These are phyloP conservation scores for Protomyctophum bolini DNA, from an alignment of 2,113 vertebrate genomes.

Conservation along the genomic window DNA sequence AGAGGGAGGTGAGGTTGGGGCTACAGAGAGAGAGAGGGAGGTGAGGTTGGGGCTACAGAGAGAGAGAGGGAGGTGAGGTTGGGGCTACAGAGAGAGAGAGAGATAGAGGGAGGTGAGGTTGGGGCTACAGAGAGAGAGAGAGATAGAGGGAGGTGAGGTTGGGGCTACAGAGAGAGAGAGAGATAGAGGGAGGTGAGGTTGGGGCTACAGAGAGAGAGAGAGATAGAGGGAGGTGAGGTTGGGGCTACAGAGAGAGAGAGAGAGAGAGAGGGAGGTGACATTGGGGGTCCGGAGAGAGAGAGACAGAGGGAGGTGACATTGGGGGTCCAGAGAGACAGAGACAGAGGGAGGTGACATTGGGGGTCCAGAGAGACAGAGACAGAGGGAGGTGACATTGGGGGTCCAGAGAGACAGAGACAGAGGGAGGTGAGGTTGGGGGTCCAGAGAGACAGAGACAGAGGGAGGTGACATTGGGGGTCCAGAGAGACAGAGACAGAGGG, in stretches of 20 bases:
- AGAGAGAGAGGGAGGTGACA: background rate
- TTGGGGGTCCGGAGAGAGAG: no score
- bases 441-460: background rate
- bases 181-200: background rate
- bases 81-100: no score
- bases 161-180: slow-evolving; percentile 27
- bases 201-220: no score
- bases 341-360: background rate
- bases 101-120: background rate
- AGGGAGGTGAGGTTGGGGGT: no score
- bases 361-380: background rate
- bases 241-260: slow-evolving; percentile 51
- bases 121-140: background rate
- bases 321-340: no score
- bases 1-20: no score
- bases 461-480: no score
- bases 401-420: background rate
- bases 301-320: no score
- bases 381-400: background rate
- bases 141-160: no score
- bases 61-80: background rate
- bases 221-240: slow-evolving; percentile 32
- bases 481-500: background rate
- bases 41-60: background rate
- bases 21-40: background rate